Percentiles rank a stretch among this genome's conserved stretches.
Evolutionary conservation across 1,140 invertebrate species (phyloP).

Genomic region (Cotesia chilonis): DNA sequence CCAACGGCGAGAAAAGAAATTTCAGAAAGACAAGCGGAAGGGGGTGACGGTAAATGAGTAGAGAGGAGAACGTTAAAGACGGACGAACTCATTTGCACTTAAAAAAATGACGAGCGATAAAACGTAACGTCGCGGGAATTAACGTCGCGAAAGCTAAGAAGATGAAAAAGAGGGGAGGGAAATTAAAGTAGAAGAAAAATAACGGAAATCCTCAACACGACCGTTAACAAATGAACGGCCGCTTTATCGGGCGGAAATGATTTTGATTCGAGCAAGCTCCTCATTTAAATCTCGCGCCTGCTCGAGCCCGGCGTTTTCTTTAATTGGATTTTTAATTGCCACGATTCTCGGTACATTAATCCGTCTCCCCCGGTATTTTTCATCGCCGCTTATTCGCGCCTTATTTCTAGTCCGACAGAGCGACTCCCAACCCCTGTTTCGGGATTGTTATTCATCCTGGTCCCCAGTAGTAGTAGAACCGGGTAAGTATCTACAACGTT

Average conservation of each 20-base stretch:
- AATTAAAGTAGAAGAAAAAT: slow-evolving; percentile 34
- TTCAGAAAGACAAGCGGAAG: slow-evolving; percentile 34
- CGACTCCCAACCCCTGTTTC: slow-evolving; percentile 18
- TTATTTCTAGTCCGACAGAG: slow-evolving; percentile 34
- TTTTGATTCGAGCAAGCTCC: slow-evolving; percentile 58
- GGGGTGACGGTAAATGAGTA: slow-evolving; percentile 32
- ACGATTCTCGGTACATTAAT: slow-evolving; percentile 63
- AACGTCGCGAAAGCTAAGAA: slow-evolving; percentile 41
- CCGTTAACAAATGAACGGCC: slow-evolving; percentile 62
- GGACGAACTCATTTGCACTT: slow-evolving; percentile 64
- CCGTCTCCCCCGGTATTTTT: slow-evolving; percentile 39
- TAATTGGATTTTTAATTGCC: slow-evolving; percentile 66
- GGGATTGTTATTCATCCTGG: slow-evolving; percentile 44
- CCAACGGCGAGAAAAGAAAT: slow-evolving; percentile 31
- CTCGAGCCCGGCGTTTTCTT: slow-evolving; percentile 49
- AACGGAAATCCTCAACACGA: slow-evolving; percentile 42
- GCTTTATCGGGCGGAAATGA: slow-evolving; percentile 65
- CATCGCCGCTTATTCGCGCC: slow-evolving; percentile 19
- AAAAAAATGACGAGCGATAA: slow-evolving; percentile 65
- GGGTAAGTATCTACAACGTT: slow-evolving; percentile 22
- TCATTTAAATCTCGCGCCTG: slow-evolving; percentile 58
- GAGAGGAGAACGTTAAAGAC: slow-evolving; percentile 26
- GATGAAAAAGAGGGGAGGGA: slow-evolving; percentile 7
- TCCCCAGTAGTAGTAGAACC: slow-evolving; percentile 7
- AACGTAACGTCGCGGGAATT: slow-evolving; percentile 54